A percentile compares a stretch with the other conserved stretches of the same genome.
phyloP scores from a whole-genome alignment of 1,140 invertebrate genomes.

The Bombus terrestris region DNA sequence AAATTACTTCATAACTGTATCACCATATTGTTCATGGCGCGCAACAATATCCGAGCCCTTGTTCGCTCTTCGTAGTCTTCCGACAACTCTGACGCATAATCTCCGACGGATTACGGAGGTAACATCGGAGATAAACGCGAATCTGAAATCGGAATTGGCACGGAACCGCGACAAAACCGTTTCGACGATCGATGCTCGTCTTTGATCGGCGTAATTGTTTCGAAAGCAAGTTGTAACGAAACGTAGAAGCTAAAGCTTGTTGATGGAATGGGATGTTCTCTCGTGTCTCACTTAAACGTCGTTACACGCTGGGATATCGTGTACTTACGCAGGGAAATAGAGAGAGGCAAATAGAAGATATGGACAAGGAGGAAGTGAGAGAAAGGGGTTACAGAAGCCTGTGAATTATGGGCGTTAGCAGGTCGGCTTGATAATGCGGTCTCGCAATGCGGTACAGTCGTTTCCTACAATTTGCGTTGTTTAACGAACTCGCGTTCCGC shows the following conservation, averaged over 20 bases:
- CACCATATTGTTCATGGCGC: background rate
- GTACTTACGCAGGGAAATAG: background rate
- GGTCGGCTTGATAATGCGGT: conserved; percentile 45
- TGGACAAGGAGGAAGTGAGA: too few relatives aligned
- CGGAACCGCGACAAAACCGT: conserved; percentile 1
- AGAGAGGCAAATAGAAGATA: too few relatives aligned
- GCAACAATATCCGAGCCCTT: background rate
- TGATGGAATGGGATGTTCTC: background rate
- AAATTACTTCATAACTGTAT: background rate
- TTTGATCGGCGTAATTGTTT: conserved; percentile 33
- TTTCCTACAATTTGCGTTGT: conserved; percentile 35
- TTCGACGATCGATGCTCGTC: background rate
- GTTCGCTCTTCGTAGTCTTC: background rate
- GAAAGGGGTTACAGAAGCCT: conserved; percentile 10
- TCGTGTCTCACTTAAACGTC: background rate
- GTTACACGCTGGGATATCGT: background rate
- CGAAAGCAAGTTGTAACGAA: background rate
- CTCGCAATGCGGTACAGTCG: conserved; percentile 51
- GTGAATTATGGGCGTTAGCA: conserved; percentile 46
- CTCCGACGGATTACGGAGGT: conserved; percentile 6
- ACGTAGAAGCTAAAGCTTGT: background rate
- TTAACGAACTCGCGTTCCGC: conserved; percentile 30
- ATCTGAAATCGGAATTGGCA: background rate
- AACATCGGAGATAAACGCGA: background rate
- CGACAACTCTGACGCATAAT: background rate